A percentile compares a stretch with the other conserved stretches of the same genome.
Evolutionary conservation across 64 coral and sea anemone species (phyloP).

Genomic region (Orbicella faveolata): DNA sequence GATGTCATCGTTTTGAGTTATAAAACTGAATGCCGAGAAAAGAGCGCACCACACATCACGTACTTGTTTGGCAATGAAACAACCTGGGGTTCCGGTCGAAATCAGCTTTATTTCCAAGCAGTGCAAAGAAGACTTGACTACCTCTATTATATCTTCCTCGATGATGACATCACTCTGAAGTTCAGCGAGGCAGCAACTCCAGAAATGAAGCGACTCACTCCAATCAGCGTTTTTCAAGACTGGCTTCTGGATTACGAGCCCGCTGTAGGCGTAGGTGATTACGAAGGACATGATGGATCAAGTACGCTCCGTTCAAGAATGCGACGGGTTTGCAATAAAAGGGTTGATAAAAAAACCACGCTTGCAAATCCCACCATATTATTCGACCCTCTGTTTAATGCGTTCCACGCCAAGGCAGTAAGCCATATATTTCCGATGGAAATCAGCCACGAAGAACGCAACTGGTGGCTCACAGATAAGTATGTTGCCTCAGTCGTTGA

Average conservation of each 20-base stretch:
- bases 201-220: not conserved
- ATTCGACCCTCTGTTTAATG: conserved; percentile 8
- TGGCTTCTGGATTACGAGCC: conserved; percentile 28
- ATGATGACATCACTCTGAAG: conserved; percentile 12
- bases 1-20: conserved; percentile 33
- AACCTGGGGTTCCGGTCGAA: conserved; percentile 12
- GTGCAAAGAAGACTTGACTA: not conserved
- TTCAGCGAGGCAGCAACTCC: not conserved
- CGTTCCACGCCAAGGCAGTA: conserved; percentile 10
- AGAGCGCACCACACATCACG: not conserved
- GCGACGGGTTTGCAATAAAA: not conserved
- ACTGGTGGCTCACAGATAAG: not conserved
- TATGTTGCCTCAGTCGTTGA: not conserved
- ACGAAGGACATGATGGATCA: not conserved
- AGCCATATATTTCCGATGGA: conserved; percentile 9
- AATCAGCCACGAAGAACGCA: not conserved
- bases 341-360: not conserved
- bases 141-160: conserved; percentile 10
- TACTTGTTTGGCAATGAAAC: conserved; percentile 2
- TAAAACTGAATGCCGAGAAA: not conserved
- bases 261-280: conserved; percentile 9
- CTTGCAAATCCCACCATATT: not conserved
- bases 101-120: not conserved
- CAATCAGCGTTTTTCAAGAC: not conserved
- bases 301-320: not conserved